Base-by-base conservation (phyloP, 2,113 vertebrate genomes). In the Geococcyx californianus region DNA sequence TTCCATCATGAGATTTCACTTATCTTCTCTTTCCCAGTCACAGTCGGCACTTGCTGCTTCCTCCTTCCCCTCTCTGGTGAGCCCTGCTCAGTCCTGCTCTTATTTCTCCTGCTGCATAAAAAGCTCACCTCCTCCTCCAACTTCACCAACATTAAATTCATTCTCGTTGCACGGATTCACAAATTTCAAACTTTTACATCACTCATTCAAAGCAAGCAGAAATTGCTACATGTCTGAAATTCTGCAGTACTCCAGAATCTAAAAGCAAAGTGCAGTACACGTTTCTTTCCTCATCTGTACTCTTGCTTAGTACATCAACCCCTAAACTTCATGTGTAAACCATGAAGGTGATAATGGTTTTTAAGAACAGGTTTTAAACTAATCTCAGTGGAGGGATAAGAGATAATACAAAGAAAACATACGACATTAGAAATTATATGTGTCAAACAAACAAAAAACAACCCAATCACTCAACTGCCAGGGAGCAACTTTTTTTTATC, bases 1-100 rank as follows among this genome's bases (percentile, higher is more conserved):
- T 62, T 86, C 33, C 59, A 47, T 69, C 55, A 73, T 28, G 25
- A 93, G 45, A 83, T 62, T 88, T 90, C 55, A 70, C 54, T 93
- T 68, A 51, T 58, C 47, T 89, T 89, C 31, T 73, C 75, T 34
- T 82, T 51, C 75, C 18, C 25, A 87, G 25, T 45, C 62, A 68
- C 16, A 66, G 29, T 7, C 16, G 5, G 58, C 31, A 34, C 29
- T 76, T 69, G 14, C 44, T 56, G 20, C 26, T 82, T 33, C 58
- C 64, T 68, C 13, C 29, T 67, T 72, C 24, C 60, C n/a, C 24
- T 44, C 36, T 38, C 14, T 16, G 20, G 70, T 17, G 13, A 77
- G 64, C 29, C 31, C 45, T 68, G 34, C 8, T 13, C 42, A 60
- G 33, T 7, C 21, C 38, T 2, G 1, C 55, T 60, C 33, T 38